phyloP scores from a whole-genome alignment of 2,797 vertebrate species.

The Brachyalestes nurse region DNA sequence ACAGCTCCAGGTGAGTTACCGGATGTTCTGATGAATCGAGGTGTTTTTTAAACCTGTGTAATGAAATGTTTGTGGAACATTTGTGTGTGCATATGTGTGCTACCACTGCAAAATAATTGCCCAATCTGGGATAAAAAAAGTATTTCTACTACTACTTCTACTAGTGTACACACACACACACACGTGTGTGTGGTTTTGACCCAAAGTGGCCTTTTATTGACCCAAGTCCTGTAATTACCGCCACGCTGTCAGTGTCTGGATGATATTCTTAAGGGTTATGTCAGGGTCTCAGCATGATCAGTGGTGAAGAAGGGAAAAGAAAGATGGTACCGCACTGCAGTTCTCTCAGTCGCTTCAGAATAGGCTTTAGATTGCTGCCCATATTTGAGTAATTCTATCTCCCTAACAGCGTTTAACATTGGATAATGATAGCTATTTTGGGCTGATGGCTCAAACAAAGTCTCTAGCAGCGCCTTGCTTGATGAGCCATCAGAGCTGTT shows the following conservation, averaged over 20 bases:
- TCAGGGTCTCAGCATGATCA: constrained; percentile 3
- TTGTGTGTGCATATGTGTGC: no score
- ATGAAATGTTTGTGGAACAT: no score
- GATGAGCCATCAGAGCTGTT: constrained; percentile 22
- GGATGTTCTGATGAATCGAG: no score
- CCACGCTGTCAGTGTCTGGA: not conserved
- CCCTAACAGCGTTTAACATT: not conserved
- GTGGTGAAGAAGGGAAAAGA: not conserved
- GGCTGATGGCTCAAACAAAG: constrained; percentile 22
- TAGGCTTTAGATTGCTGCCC: not conserved
- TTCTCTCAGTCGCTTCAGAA: not conserved
- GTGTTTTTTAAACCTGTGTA: no score
- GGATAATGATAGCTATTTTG: constrained; percentile 7
- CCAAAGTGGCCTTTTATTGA: constrained; percentile 11
- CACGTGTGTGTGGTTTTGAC: not conserved
- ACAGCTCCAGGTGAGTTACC: no score
- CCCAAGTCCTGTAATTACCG: not conserved
- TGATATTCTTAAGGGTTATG: constrained; percentile 4
- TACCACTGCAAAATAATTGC: no score
- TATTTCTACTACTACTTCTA: no score
- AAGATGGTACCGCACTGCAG: not conserved
- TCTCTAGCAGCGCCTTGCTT: constrained; percentile 1
- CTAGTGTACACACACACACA: no score
- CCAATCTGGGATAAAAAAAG: no score
- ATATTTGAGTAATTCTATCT: constrained; percentile 5